These are phyloP conservation scores for Poecile montanus DNA, from an alignment of 2,797 vertebrate genomes.

Conservation along the genomic window DNA sequence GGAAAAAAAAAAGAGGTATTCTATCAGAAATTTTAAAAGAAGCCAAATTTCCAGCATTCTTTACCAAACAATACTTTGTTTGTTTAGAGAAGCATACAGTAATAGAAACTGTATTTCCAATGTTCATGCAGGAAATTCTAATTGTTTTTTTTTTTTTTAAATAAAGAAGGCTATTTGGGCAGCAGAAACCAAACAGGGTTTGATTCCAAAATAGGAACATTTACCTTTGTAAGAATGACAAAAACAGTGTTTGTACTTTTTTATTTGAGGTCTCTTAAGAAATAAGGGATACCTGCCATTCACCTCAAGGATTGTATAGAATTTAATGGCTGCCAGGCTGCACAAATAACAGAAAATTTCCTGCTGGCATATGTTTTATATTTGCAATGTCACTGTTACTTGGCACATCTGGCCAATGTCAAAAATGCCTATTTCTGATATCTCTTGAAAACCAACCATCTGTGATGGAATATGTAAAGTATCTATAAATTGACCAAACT, in stretches of 20 bases:
- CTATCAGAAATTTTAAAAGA: neutral
- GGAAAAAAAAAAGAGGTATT: neutral
- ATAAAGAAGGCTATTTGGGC: neutral
- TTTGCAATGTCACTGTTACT: neutral
- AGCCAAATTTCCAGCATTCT: neutral
- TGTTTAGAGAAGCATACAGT: neutral
- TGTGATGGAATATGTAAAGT: neutral
- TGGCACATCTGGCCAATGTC: neutral
- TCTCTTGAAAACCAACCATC: neutral
- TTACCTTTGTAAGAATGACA: neutral
- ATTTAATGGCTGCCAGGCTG: neutral
- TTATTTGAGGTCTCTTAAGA: neutral
- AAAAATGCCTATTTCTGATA: neutral
- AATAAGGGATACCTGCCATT: neutral
- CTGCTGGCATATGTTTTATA: neutral
- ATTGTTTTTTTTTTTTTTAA: neutral
- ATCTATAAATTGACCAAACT: neutral
- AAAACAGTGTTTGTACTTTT: neutral
- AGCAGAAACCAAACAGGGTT: neutral
- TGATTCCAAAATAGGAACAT: neutral
- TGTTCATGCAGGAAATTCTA: neutral
- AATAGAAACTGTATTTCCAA: neutral
- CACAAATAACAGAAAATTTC: neutral
- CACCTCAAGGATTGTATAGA: neutral
- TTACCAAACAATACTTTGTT: neutral